phyloP scores from a whole-genome alignment of 2,113 vertebrate species.

The Clarias magur region DNA sequence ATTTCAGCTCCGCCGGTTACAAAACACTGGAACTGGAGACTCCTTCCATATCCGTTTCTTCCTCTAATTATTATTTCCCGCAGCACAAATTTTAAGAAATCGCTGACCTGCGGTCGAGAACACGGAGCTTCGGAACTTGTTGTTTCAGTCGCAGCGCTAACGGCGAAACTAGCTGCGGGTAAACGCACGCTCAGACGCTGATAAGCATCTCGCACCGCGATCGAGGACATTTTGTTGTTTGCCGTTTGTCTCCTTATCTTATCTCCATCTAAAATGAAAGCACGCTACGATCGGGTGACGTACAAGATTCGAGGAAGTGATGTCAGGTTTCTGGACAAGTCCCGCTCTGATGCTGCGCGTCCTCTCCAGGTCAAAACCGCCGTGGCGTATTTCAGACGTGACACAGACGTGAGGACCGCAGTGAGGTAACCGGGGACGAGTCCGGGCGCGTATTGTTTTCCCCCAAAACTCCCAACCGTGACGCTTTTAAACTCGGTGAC shows the following conservation, averaged over 20 bases:
- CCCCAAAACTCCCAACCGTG: slow-evolving; percentile 3
- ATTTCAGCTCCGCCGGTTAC: neutral
- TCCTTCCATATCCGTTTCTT: neutral
- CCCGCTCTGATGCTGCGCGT: neutral
- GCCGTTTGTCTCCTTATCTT: neutral
- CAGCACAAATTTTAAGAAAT: too few relatives aligned
- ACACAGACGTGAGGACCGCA: neutral
- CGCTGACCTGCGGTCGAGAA: too few relatives aligned
- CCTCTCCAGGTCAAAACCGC: neutral
- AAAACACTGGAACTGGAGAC: neutral
- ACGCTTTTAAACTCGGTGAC: neutral
- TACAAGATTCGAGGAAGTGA: neutral
- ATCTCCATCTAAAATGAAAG: too few relatives aligned
- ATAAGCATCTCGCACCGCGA: neutral
- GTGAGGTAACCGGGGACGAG: slow-evolving; percentile 7
- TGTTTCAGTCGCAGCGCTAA: neutral
- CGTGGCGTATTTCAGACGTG: neutral
- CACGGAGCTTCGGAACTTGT: too few relatives aligned
- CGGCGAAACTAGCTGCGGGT: neutral
- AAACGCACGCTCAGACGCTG: neutral
- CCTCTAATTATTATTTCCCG: too few relatives aligned
- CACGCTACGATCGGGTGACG: neutral
- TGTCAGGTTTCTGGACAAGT: neutral
- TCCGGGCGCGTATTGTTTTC: neutral
- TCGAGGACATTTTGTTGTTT: neutral